Percentiles rank a stretch among this genome's conserved stretches.
phyloP scores from a whole-genome alignment of 92 coral and sea anemone genomes.

The Phymanthus crucifer region DNA sequence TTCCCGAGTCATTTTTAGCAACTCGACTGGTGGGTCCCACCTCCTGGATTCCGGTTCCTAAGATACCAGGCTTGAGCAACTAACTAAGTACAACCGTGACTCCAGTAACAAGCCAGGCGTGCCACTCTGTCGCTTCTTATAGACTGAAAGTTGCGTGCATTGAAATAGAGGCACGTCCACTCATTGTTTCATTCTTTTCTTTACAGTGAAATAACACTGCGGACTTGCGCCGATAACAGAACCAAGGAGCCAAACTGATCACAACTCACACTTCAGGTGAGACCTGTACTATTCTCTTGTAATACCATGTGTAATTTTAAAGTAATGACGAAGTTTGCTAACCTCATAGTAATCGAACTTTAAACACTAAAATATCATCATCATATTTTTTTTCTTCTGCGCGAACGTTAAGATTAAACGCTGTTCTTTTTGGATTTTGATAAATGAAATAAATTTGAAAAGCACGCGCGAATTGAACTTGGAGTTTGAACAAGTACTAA shows the following conservation, averaged over 20 bases:
- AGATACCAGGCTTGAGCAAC: not conserved
- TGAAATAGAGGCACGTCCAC: not conserved
- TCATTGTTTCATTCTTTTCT: not conserved
- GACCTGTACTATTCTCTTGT: not conserved
- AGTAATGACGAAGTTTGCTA: not conserved
- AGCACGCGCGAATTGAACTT: not conserved
- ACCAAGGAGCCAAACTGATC: not conserved
- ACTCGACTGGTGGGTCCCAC: not conserved
- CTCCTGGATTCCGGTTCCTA: not conserved
- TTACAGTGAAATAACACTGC: not conserved
- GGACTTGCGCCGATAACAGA: not conserved
- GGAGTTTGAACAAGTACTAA: not conserved
- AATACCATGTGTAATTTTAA: not conserved
- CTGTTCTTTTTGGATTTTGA: not conserved
- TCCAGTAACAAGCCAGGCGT: not conserved
- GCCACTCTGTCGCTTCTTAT: not conserved
- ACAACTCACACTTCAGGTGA: not conserved
- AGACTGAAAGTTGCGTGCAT: not conserved
- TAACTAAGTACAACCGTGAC: not conserved
- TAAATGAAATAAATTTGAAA: not conserved
- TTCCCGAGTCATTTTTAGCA: not conserved
- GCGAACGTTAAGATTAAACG: not conserved
- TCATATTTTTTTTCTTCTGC: not conserved
- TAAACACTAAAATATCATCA: not conserved
- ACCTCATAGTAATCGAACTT: not conserved